Percentiles rank a stretch among this genome's conserved stretches.
phyloP scores from a whole-genome alignment of 2,888 invertebrate species.

The Thelaira solivaga region DNA sequence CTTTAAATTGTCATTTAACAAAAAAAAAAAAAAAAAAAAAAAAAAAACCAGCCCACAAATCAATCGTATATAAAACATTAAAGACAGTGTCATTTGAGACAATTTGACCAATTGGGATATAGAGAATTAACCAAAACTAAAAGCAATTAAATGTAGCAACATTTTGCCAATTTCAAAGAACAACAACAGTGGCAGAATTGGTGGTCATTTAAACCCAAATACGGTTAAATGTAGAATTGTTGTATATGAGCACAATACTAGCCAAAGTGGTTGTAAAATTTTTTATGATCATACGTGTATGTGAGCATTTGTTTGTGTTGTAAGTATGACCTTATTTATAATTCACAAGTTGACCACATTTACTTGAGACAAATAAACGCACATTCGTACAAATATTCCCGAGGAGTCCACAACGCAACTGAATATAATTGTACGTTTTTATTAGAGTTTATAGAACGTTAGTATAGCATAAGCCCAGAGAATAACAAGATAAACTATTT shows the following conservation, averaged over 20 bases:
- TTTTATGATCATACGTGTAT: conserved; percentile 22
- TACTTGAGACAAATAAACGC: conserved; percentile 25
- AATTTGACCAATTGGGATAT: too few relatives aligned
- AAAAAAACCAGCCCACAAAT: too few relatives aligned
- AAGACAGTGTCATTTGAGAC: too few relatives aligned
- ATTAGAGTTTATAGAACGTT: conserved; percentile 28
- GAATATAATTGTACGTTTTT: conserved; percentile 59
- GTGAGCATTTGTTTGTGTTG: conserved; percentile 24
- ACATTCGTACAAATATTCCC: conserved; percentile 10
- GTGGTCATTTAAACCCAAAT: background rate
- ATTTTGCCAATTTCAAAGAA: conserved; percentile 16
- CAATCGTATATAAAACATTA: too few relatives aligned
- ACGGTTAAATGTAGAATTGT: background rate
- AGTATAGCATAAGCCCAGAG: background rate
- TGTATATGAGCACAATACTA: background rate
- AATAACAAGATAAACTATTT: background rate
- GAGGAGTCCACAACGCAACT: conserved; percentile 27
- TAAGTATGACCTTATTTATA: conserved; percentile 64
- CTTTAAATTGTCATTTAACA: too few relatives aligned
- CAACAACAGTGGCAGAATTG: background rate
- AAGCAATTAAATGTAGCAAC: background rate
- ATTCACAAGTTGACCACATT: conserved; percentile 56
- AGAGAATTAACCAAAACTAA: conserved; percentile 4
- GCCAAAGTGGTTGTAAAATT: background rate
- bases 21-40: too few relatives aligned